These are phyloP conservation scores for Gasterosteus nipponicus DNA, from an alignment of 2,113 vertebrate species.

Conservation along the genomic window DNA sequence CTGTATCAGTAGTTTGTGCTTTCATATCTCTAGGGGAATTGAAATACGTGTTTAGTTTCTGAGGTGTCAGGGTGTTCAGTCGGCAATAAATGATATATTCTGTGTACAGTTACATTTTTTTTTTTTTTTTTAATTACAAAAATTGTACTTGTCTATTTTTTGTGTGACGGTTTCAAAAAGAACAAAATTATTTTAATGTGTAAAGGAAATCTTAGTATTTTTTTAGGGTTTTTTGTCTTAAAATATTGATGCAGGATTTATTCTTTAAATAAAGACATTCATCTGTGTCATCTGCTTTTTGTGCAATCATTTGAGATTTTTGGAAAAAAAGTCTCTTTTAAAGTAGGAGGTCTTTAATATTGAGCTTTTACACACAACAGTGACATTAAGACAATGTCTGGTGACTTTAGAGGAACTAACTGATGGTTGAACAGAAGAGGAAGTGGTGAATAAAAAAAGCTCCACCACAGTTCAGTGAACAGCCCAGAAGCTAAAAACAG, in stretches of 20 bases:
- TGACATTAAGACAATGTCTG: not conserved
- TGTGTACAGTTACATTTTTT: slow-evolving; percentile 85
- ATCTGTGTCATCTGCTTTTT: slow-evolving; percentile 32
- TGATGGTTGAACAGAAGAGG: slow-evolving; percentile 32
- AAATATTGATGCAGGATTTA: slow-evolving; percentile 80
- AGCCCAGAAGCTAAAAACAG: slow-evolving; percentile 15
- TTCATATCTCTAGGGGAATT: slow-evolving; percentile 78
- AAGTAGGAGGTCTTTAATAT: not conserved
- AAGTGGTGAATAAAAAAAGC: slow-evolving; percentile 49
- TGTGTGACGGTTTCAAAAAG: slow-evolving; percentile 81
- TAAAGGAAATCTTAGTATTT: slow-evolving; percentile 79
- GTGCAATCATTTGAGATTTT: not conserved
- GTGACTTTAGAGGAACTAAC: not conserved
- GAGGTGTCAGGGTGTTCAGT: slow-evolving; percentile 78
- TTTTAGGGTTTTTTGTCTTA: slow-evolving; percentile 73
- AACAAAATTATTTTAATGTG: slow-evolving; percentile 82
- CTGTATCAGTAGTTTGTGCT: slow-evolving; percentile 61
- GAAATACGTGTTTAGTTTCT: slow-evolving; percentile 74
- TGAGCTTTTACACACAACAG: not conserved
- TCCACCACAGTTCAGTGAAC: slow-evolving; percentile 25
- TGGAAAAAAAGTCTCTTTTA: not conserved
- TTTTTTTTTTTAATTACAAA: slow-evolving; percentile 61
- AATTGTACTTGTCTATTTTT: slow-evolving; percentile 80
- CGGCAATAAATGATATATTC: slow-evolving; percentile 82
- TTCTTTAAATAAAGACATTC: slow-evolving; percentile 82